Conservation (phyloP, 1,140 invertebrate genomes). For the Drosophila miranda region DNA sequence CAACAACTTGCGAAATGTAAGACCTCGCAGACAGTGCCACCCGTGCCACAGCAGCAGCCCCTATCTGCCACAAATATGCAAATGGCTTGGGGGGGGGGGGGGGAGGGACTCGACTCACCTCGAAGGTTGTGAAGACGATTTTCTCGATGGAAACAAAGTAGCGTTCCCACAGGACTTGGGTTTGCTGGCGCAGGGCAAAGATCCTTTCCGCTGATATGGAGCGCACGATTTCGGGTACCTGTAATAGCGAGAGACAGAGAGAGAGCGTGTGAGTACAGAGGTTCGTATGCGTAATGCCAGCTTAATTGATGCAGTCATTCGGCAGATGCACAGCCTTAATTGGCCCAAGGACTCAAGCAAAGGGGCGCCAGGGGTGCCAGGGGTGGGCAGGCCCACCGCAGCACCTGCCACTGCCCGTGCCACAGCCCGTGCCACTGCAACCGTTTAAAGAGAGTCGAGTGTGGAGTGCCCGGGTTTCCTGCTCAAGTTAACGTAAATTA, state of each 20-base stretch:
- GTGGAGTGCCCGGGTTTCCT: slow-evolving; percentile 64
- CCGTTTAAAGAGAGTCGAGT: slow-evolving; percentile 66
- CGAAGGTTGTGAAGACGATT: slow-evolving; percentile 97
- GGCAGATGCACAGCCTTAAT: slow-evolving; percentile 33
- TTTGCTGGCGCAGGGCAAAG: slow-evolving; percentile 94
- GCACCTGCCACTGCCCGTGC: neutral
- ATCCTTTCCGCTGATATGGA: slow-evolving; percentile 92
- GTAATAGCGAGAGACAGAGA: slow-evolving; percentile 54
- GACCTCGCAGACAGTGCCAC: neutral
- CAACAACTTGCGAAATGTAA: slow-evolving; percentile 45
- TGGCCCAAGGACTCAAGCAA: slow-evolving; percentile 36
- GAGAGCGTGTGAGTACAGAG: slow-evolving; percentile 8
- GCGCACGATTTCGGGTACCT: slow-evolving; percentile 96
- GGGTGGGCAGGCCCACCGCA: too few species aligned
- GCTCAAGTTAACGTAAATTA: slow-evolving; percentile 81
- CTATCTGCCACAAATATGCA: slow-evolving; percentile 40
- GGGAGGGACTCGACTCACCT: too few species aligned
- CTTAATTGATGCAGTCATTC: slow-evolving; percentile 64
- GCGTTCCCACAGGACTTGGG: slow-evolving; percentile 96
- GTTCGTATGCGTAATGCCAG: slow-evolving; percentile 48
- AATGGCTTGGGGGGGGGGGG: slow-evolving; percentile 22
- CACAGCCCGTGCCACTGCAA: slow-evolving; percentile 56
- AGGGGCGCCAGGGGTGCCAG: slow-evolving; percentile 2
- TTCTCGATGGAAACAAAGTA: slow-evolving; percentile 99
- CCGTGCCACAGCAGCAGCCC: too few species aligned